Conservation (phyloP, 2,113 vertebrate species). For the Eleginops maclovinus region DNA sequence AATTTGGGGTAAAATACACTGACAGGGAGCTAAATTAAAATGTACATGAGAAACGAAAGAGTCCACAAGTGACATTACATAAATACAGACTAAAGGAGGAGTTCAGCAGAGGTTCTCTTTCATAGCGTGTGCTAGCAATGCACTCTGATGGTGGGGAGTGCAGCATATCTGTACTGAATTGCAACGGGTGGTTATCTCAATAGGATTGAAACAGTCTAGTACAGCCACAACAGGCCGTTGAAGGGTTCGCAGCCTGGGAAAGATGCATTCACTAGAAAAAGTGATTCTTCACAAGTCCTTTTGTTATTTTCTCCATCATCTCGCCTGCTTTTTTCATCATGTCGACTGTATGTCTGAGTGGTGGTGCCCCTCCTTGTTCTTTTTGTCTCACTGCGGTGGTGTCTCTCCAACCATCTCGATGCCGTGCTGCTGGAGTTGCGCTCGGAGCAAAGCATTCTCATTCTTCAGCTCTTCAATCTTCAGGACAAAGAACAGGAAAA, state of each 20-base stretch:
- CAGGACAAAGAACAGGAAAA: constrained; percentile 9
- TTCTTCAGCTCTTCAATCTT: constrained; percentile 93
- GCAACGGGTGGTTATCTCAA: constrained; percentile 59
- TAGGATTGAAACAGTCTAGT: constrained; percentile 64
- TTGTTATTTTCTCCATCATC: background rate
- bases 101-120: constrained; percentile 55
- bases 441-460: constrained; percentile 88
- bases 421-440: constrained; percentile 90
- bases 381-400: constrained; percentile 81
- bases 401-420: constrained; percentile 86
- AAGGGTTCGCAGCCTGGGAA: constrained; percentile 50
- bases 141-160: constrained; percentile 50
- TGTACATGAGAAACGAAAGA: constrained; percentile 36
- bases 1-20: constrained; percentile 5
- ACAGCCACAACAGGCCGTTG: constrained; percentile 49
- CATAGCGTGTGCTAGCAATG: constrained; percentile 31
- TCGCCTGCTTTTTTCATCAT: constrained; percentile 17
- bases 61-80: constrained; percentile 70
- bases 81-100: constrained; percentile 60
- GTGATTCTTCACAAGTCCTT: constrained; percentile 59
- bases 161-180: constrained; percentile 57
- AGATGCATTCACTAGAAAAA: constrained; percentile 57
- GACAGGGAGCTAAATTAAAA: constrained; percentile 38
- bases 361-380: constrained; percentile 16
- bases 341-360: constrained; percentile 36